phyloP scores from a whole-genome alignment of 2,113 vertebrate genomes.

The Albula glossodonta region DNA sequence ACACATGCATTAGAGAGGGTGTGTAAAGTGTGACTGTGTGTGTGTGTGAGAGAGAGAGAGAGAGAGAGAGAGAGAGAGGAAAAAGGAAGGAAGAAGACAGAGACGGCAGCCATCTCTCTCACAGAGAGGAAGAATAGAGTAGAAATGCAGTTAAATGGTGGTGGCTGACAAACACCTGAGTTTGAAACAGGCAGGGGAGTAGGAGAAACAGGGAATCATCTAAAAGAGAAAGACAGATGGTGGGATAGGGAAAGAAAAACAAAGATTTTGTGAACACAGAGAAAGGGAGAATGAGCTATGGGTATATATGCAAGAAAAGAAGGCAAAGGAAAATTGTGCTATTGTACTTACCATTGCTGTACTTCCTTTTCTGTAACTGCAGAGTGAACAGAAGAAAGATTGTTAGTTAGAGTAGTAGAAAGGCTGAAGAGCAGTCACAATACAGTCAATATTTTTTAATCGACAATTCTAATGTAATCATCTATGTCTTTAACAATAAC shows the following conservation, averaged over 20 bases:
- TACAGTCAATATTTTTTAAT: background rate
- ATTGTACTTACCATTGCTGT: conserved; percentile 89
- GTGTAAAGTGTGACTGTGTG: background rate
- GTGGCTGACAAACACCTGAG: background rate
- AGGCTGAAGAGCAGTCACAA: background rate
- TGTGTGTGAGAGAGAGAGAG: background rate
- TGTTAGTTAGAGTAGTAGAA: background rate
- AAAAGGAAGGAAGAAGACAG: background rate
- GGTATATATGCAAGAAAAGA: background rate
- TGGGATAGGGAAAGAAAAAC: background rate
- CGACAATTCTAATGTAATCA: background rate
- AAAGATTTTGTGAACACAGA: background rate
- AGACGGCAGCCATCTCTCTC: background rate
- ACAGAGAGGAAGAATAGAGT: background rate
- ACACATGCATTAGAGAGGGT: background rate
- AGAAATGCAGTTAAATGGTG: background rate
- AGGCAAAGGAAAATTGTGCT: background rate
- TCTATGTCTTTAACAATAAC: background rate
- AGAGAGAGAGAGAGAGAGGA: background rate
- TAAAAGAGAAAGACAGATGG: background rate
- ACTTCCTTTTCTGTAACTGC: conserved; percentile 94
- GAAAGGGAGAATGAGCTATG: background rate
- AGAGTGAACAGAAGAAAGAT: conserved; percentile 62
- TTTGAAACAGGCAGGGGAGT: background rate
- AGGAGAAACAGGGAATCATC: background rate